Base-by-base conservation (phyloP, 1,140 invertebrate genomes). In the Papilio polytes region DNA sequence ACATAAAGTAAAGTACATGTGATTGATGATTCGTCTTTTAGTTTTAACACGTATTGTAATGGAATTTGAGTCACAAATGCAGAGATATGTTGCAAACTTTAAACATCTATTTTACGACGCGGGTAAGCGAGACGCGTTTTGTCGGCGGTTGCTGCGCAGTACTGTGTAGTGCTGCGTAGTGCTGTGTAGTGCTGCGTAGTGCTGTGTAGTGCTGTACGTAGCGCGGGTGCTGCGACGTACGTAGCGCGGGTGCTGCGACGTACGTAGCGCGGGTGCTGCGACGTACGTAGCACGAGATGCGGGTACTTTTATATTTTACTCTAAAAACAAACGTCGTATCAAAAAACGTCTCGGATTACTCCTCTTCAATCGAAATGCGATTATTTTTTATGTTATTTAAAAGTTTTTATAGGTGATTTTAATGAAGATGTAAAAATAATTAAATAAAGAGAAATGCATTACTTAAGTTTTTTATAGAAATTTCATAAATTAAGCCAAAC, bases 1-100 rank as follows among this genome's bases (percentile, higher is more conserved):
- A 95, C 92, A 94, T 82, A 87, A 86, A 90, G 80, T 81, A 80
- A 94, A 95, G 92, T 94, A 95, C 92, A 94, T 87, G 92, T 93
- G 91, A 94, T 94, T 92, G 84, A 92, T 91, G 89, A 90, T 92
- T 92, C 86, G 88, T 86, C 87, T 86, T 88, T 85, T 87, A 80
- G 70, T 85, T 80, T 83, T 78, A 31, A 83, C 63, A 66, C 22
- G 72, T 82, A 81, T 26, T 84, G 22, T 59, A 78, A 72, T 63
- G 74, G 59, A 76, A 80, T 59, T 81, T 46, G 44, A 66, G 53
- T 81, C 73, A 66, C 78, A 74, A 80, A 31, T 10, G 78, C 26
- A 80, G 59, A 56, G 48, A 73, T 78, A 78, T 66, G 44, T 77
- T 72, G 48, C 80, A 81, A 78, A 51, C 80, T 82, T 80, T 31